Percentiles rank a stretch among this genome's conserved stretches.
phyloP scores from a whole-genome alignment of 2,797 vertebrate genomes.

The Anguilla obscura region DNA sequence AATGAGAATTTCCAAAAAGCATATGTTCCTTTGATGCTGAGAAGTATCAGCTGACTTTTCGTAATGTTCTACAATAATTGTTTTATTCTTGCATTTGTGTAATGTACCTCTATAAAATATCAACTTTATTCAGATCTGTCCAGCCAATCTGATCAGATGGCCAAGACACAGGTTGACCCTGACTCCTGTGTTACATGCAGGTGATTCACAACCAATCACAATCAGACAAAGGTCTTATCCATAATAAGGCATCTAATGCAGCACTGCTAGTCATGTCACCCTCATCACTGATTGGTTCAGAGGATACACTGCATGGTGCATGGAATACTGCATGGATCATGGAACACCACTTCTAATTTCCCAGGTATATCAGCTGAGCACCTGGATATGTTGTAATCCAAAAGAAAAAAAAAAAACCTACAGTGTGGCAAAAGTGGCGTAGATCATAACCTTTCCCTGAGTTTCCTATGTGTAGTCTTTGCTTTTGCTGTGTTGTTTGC shows the following conservation, averaged over 20 bases:
- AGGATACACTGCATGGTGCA: too few relatives aligned
- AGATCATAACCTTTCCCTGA: background rate
- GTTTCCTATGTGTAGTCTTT: background rate
- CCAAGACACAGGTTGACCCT: too few relatives aligned
- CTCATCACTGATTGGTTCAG: too few relatives aligned
- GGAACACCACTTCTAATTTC: too few relatives aligned
- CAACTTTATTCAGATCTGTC: background rate
- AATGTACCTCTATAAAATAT: background rate
- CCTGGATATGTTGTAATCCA: too few relatives aligned
- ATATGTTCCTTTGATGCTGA: background rate
- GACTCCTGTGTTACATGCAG: too few relatives aligned
- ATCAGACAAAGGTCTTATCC: background rate
- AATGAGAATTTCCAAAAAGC: background rate
- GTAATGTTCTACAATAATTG: background rate
- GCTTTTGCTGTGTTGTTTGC: background rate
- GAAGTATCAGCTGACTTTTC: background rate
- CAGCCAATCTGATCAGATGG: too few relatives aligned
- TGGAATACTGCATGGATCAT: too few relatives aligned
- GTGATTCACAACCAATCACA: too few relatives aligned
- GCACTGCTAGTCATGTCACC: too few relatives aligned
- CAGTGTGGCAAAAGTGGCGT: background rate
- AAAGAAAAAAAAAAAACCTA: too few relatives aligned
- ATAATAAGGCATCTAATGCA: background rate
- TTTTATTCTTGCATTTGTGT: background rate
- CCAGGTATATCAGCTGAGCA: too few relatives aligned